These are phyloP conservation scores for Phoeniculus purpureus DNA, from an alignment of 2,797 vertebrate species.

Conservation along the genomic window DNA sequence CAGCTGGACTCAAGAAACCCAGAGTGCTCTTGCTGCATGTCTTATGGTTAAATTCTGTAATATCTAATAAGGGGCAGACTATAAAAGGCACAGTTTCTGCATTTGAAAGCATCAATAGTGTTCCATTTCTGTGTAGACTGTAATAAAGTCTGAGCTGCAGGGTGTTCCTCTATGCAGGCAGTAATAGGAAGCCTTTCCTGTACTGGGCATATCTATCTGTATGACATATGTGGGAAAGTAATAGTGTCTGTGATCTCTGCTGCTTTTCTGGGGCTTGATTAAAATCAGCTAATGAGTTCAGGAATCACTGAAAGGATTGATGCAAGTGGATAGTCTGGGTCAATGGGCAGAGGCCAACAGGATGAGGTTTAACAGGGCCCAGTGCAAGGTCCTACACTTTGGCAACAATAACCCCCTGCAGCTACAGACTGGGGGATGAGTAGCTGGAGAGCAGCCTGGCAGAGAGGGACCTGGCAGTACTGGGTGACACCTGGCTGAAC, in stretches of 20 bases:
- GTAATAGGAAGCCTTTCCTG: slow-evolving; percentile 51
- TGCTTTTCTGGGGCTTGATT: slow-evolving; percentile 19
- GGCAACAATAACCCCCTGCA: no score
- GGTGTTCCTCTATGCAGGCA: background rate
- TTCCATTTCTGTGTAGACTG: background rate
- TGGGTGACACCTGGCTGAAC: no score
- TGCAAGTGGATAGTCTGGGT: no score
- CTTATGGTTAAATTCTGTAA: background rate
- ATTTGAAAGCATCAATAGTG: background rate
- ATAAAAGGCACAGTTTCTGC: background rate
- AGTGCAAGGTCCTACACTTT: no score
- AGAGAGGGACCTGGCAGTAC: no score
- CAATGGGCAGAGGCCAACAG: no score
- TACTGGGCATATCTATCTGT: background rate
- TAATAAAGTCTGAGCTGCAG: slow-evolving; percentile 16
- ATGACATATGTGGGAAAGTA: slow-evolving; percentile 40
- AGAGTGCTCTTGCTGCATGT: background rate
- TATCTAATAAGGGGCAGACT: background rate
- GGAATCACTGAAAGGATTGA: background rate
- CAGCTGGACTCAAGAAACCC: background rate
- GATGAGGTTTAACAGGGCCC: no score
- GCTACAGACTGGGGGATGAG: no score
- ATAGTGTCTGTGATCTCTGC: slow-evolving; percentile 18
- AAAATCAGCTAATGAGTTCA: slow-evolving; percentile 13
- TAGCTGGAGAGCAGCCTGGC: no score